phyloP scores from a whole-genome alignment of 2,797 vertebrate species.

The Thripadectes ignobilis region DNA sequence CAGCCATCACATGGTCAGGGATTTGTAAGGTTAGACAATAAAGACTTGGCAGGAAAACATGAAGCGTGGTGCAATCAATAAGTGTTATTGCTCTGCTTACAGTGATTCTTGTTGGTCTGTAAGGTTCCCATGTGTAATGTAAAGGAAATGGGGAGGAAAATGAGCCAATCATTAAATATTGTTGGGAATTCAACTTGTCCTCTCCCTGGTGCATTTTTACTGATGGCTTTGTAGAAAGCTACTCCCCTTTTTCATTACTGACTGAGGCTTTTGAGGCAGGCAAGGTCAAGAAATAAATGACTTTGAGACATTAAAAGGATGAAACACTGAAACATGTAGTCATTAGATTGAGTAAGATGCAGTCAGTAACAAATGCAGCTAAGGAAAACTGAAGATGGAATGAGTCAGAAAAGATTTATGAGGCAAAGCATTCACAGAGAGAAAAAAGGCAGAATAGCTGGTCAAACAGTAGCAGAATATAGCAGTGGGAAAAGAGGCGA shows the following conservation, averaged over 20 bases:
- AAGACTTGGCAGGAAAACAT: conserved; percentile 30
- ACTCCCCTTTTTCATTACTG: conserved; percentile 1
- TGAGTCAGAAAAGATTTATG: conserved; percentile 31
- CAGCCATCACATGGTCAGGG: not conserved
- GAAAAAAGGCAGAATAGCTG: not conserved
- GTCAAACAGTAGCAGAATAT: not conserved
- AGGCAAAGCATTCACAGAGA: not conserved
- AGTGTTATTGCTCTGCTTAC: not conserved
- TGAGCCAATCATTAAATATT: conserved; percentile 41
- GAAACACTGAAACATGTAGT: conserved; percentile 18
- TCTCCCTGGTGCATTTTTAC: conserved; percentile 15
- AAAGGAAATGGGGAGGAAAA: conserved; percentile 62
- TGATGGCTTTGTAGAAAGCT: not conserved
- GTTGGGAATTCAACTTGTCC: not conserved
- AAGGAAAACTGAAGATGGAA: conserved; percentile 37
- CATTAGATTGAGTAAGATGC: conserved; percentile 20
- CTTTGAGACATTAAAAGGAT: not conserved
- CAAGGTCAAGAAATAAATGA: conserved; percentile 16
- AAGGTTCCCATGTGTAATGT: conserved; percentile 15
- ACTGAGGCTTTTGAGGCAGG: conserved; percentile 2
- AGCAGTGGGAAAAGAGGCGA: not conserved
- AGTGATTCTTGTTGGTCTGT: conserved; percentile 14
- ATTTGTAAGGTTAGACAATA: conserved; percentile 31
- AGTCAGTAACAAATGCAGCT: conserved; percentile 14
- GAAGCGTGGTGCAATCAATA: conserved; percentile 2